Base-by-base conservation (phyloP, 1,140 invertebrate genomes). In the Drosophila suzukii region DNA sequence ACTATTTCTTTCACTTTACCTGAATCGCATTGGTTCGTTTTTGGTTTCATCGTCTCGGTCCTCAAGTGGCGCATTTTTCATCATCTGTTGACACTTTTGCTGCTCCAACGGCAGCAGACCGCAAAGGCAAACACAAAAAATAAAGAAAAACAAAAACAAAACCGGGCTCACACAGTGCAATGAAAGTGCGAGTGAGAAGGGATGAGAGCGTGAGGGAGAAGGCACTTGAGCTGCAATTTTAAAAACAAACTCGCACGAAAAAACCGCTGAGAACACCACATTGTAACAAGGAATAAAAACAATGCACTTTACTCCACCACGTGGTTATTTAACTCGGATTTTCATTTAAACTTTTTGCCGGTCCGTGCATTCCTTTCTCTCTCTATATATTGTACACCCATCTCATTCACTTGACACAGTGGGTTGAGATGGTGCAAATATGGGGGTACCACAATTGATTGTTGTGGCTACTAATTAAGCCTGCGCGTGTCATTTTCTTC, bases 31-130 rank as follows among this genome's bases (percentile, higher is more conserved):
- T 10, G 44, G 32, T 63, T 68, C 30, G 39, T 38, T 53, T 68
- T 65, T 46, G 62, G 59, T 38, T 20, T 65, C 65, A 68, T 51
- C 58, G 34, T 7, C 38, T 36, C n/a, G 24, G 49, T 56, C 73
- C 83, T 86, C 83, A 78, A 86, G 83, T 86, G 83, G 79, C 75
- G 78, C 83, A 86, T 86, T 86, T 86, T 81, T 88, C 84, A 90
- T 89, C 85, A 88, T 80, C 77, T 90, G 81, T 75, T 84, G 72
- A 80, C 84, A 80, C 75, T 83, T 60, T 54, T 46, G 62, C 24
- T 53, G 62, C 62, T 53, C 59, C 71, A 60, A 32, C 59, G 50
- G 30, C 72, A 74, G 24, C 38, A 59, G 63, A 71, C 67, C 63
- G 27, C 63, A 70, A 56, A 39, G 17, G 20, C 63, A 65, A 51